These are phyloP conservation scores for Sabellastarte sp. DNA, from an alignment of 2,888 invertebrate genomes.

Conservation along the genomic window DNA sequence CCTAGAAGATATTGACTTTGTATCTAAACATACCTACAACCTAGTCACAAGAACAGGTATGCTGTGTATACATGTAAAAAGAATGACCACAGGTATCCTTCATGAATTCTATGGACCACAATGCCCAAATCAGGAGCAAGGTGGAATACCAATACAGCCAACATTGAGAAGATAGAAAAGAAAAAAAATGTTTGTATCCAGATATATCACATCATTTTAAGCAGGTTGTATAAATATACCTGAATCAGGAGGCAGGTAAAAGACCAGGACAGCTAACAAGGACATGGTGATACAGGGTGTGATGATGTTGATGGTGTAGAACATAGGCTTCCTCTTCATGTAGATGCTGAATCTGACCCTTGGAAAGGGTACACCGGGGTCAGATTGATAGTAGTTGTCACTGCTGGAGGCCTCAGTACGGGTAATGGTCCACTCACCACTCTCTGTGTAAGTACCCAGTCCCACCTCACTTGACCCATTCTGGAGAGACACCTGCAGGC, in stretches of 20 bases:
- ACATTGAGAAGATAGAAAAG: slow-evolving; percentile 32
- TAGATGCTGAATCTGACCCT: slow-evolving; percentile 30
- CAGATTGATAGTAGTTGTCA: slow-evolving; percentile 25
- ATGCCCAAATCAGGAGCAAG: slow-evolving; percentile 32
- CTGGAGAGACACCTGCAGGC: slow-evolving; percentile 28
- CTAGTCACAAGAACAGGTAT: too few relatives aligned
- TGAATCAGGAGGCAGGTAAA: slow-evolving; percentile 34
- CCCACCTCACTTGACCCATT: slow-evolving; percentile 17
- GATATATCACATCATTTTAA: slow-evolving; percentile 11
- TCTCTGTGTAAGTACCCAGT: slow-evolving; percentile 30
- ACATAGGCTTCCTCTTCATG: slow-evolving; percentile 33
- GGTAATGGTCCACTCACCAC: slow-evolving; percentile 38
- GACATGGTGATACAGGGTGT: slow-evolving; percentile 36
- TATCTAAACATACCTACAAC: too few relatives aligned
- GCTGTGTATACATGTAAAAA: too few relatives aligned
- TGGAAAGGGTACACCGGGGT: slow-evolving; percentile 31
- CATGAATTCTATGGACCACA: too few relatives aligned
- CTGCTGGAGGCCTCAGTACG: slow-evolving; percentile 20
- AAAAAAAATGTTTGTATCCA: background rate
- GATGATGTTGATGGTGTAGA: slow-evolving; percentile 35
- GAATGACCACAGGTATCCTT: too few relatives aligned
- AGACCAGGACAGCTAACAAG: slow-evolving; percentile 31
- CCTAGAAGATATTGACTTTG: too few relatives aligned
- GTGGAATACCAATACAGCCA: slow-evolving; percentile 32
- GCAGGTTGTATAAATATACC: too few relatives aligned